Conservation (phyloP, 1,140 invertebrate species). For the Lycorma delicatula region DNA sequence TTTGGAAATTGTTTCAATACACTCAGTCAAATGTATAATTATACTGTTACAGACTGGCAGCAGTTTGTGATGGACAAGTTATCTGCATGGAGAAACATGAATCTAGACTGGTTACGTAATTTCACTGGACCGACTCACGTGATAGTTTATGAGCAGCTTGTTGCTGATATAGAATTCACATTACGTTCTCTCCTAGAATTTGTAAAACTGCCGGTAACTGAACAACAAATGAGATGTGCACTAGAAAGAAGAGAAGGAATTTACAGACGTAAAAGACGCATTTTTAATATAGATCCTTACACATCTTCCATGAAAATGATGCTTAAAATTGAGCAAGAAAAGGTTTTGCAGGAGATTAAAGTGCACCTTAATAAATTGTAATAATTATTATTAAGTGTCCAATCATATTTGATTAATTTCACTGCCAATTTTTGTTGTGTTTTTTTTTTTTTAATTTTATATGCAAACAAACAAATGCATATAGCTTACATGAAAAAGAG, state of each 20-base stretch:
- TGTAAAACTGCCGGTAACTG: constrained; percentile 44
- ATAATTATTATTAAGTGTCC: constrained; percentile 30
- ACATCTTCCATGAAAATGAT: constrained; percentile 47
- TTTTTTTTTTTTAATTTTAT: no score
- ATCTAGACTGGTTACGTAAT: constrained; percentile 56
- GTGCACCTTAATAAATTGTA: not conserved
- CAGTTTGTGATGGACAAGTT: constrained; percentile 58
- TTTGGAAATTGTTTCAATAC: no score
- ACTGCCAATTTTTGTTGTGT: no score
- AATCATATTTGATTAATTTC: no score
- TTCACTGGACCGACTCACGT: constrained; percentile 59
- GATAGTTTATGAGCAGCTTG: constrained; percentile 60
- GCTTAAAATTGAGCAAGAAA: constrained; percentile 23
- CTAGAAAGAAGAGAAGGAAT: constrained; percentile 56
- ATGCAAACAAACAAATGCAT: no score
- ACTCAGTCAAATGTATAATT: no score
- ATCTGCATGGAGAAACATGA: constrained; percentile 54
- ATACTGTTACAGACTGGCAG: constrained; percentile 64
- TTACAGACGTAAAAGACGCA: constrained; percentile 53
- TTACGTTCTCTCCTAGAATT: constrained; percentile 51
- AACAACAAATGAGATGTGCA: constrained; percentile 48
- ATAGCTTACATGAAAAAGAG: no score
- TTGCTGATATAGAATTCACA: constrained; percentile 48
- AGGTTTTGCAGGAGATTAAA: constrained; percentile 11
- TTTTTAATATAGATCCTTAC: constrained; percentile 58